Base-by-base conservation (phyloP, 2,888 invertebrate genomes). In the Dysmachus trigonus region DNA sequence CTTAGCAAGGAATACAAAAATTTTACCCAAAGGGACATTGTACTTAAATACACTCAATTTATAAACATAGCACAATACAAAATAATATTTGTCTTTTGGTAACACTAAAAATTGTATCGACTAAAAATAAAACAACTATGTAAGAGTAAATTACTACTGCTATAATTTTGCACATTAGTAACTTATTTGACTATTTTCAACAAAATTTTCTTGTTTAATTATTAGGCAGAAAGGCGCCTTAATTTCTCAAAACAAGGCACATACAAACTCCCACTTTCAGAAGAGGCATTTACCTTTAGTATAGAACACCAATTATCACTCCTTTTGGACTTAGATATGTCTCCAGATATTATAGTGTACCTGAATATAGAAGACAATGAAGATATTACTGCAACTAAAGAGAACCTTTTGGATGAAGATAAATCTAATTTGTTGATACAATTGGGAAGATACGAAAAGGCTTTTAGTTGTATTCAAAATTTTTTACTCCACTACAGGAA, bases 401-500 rank as follows among this genome's bases (percentile, higher is more conserved):
- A 2, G 8, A 15, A 38, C 5, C 13, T 62, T 18, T 6, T 15
- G 31, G 30, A 85, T 15, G 22, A 47, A 72, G 51, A 76, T 53
- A 88, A 89, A 88, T 85, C 89, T 89, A 86, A 87, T 74, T 86
- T 86, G 3, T 10, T 22, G 33, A 47, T 18, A 18, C 71, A 77
- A 41, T 77, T 84, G 7, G 27, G n/a, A 7, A 38, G 51, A 8
- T 85, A 41, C 22, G 51, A 85, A 35, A n/a, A 73, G 2, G 38
- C 53, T 6, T 27, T 76, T 89, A 88, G 85, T 90, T 89, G 85
- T 88, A 88, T 74, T 90, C 92, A 33, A 91, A 90, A 88, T 90
- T 92, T 89, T 88, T 89, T 71, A 87, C 90, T 35, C 86, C 92
- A 38, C 81, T 92, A 22, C 87, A 90, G 84, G n/a, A 93, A 94